Conservation (phyloP, 1,140 invertebrate genomes). For the Anoplophora glabripennis region DNA sequence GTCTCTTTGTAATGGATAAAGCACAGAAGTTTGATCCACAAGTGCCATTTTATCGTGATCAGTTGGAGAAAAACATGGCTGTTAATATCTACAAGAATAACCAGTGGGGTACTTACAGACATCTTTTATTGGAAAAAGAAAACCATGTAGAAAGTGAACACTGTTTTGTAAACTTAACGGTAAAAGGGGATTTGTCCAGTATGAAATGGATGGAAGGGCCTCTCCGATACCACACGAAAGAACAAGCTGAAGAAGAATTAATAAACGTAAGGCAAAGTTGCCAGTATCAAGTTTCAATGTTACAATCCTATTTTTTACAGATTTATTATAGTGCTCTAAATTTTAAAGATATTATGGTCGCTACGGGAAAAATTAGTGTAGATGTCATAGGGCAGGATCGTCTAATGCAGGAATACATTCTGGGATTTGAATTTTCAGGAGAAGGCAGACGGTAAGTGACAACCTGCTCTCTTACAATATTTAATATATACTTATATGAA, state of each 20-base stretch:
- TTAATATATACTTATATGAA: too few species aligned
- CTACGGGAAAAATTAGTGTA: constrained; percentile 67
- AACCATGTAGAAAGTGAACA: constrained; percentile 56
- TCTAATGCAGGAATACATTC: constrained; percentile 59
- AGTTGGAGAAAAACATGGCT: constrained; percentile 61
- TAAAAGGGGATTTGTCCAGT: constrained; percentile 80
- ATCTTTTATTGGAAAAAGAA: constrained; percentile 31
- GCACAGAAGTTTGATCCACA: constrained; percentile 60
- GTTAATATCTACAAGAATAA: constrained; percentile 63
- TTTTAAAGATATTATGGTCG: constrained; percentile 76
- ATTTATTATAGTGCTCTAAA: constrained; percentile 64
- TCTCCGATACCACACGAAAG: constrained; percentile 43
- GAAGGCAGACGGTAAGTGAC: constrained; percentile 33
- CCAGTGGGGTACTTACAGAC: constrained; percentile 64
- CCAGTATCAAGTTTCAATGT: too few species aligned
- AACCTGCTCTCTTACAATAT: too few species aligned
- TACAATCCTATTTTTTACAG: not conserved
- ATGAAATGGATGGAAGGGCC: constrained; percentile 77
- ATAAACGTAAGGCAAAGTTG: constrained; percentile 46
- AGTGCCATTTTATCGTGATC: constrained; percentile 63
- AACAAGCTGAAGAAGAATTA: constrained; percentile 48
- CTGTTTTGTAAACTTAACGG: constrained; percentile 73
- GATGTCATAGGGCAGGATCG: constrained; percentile 58
- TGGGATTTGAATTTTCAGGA: constrained; percentile 73
- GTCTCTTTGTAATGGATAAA: constrained; percentile 62